phyloP scores from a whole-genome alignment of 2,797 vertebrate genomes.

The Chelidonichthys spinosus region DNA sequence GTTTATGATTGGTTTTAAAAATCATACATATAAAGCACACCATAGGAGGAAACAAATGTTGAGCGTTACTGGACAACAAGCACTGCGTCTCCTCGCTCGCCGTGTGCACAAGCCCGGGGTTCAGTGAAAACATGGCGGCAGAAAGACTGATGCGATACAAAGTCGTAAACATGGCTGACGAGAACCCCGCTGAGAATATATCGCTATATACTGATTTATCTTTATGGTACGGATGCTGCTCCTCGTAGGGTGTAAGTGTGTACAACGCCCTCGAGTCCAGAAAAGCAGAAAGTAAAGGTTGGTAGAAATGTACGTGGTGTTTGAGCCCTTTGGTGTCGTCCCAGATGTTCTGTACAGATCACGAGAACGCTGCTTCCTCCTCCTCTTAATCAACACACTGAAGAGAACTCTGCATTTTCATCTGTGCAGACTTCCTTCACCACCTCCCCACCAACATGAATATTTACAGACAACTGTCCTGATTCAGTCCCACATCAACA shows the following conservation, averaged over 20 bases:
- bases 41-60: constrained; percentile 54
- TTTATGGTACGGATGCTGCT: constrained; percentile 38
- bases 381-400: constrained; percentile 32
- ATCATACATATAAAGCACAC: constrained; percentile 59
- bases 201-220: constrained; percentile 17
- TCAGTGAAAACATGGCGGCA: constrained; percentile 55
- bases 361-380: constrained; percentile 29
- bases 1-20: constrained; percentile 37
- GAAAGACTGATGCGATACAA: constrained; percentile 67
- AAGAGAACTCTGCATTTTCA: constrained; percentile 38
- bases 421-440: constrained; percentile 13
- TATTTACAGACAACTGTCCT: constrained; percentile 69
- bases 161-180: constrained; percentile 72
- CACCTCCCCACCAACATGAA: constrained; percentile 28
- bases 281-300: constrained; percentile 32
- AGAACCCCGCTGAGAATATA: constrained; percentile 49
- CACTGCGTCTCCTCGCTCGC: constrained; percentile 44
- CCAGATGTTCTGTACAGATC: constrained; percentile 55
- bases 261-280: constrained; percentile 36
- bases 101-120: constrained; percentile 58
- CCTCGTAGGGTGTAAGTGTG: constrained; percentile 41
- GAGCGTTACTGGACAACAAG: constrained; percentile 59
- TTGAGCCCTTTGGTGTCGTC: constrained; percentile 76
- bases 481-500: constrained; percentile 53
- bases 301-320: constrained; percentile 54